phyloP scores from a whole-genome alignment of 2,113 vertebrate species.

The Ornithorhynchus anatinus region DNA sequence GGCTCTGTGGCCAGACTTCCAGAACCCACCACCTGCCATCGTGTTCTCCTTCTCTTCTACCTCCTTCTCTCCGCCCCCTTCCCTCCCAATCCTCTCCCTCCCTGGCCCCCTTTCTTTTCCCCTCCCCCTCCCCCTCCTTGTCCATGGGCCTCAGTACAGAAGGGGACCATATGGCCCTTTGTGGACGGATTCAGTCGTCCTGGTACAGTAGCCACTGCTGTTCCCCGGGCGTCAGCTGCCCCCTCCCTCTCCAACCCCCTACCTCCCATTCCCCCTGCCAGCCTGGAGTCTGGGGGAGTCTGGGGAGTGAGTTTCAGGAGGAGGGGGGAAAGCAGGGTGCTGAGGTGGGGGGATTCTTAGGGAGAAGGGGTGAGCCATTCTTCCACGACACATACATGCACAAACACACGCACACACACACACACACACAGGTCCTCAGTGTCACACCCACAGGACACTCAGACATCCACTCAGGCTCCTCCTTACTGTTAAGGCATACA shows the following conservation, averaged over 20 bases:
- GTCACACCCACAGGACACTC: conserved; percentile 59
- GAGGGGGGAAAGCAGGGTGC: neutral
- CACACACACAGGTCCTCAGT: conserved; percentile 1
- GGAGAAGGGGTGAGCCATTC: conserved; percentile 7
- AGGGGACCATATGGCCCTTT: conserved; percentile 65
- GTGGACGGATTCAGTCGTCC: conserved; percentile 36
- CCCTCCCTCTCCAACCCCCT: neutral
- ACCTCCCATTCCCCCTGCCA: neutral
- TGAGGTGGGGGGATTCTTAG: neutral
- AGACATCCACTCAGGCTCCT: too few relatives aligned
- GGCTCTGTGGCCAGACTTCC: too few relatives aligned
- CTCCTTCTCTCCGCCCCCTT: too few relatives aligned
- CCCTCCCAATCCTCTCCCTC: neutral
- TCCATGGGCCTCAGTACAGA: conserved; percentile 51
- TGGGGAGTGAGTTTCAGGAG: neutral
- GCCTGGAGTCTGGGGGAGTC: neutral
- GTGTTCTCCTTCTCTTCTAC: too few relatives aligned
- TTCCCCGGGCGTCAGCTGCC: conserved; percentile 36
- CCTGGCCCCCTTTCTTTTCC: neutral
- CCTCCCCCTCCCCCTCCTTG: neutral
- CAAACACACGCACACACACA: neutral
- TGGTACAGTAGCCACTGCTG: conserved; percentile 48
- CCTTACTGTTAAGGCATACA: too few relatives aligned
- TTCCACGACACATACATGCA: conserved; percentile 13
- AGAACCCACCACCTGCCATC: too few relatives aligned